A percentile compares a stretch with the other conserved stretches of the same genome.
Conservation (phyloP, 2,113 vertebrate species). For the Arvicanthis niloticus region DNA sequence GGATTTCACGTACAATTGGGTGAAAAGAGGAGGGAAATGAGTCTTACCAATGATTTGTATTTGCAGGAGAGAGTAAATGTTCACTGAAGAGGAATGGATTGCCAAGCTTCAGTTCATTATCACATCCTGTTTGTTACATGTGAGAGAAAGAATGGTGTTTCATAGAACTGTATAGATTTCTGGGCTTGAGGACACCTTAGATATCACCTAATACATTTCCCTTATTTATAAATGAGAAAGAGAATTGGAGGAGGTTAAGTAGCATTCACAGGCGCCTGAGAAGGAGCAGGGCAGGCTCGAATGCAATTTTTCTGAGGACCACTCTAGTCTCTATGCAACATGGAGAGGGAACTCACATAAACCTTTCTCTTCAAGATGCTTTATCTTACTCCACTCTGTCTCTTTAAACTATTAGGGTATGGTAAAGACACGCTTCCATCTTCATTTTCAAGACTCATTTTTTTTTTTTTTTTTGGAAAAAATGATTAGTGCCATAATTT, state of each 20-base stretch:
- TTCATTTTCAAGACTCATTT: slow-evolving; percentile 35
- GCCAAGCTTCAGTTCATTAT: not conserved
- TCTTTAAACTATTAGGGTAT: not conserved
- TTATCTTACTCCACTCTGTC: not conserved
- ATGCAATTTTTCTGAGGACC: slow-evolving; percentile 33
- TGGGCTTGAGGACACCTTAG: slow-evolving; percentile 19
- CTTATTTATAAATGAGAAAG: slow-evolving; percentile 68
- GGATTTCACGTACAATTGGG: not conserved
- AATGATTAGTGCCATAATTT: not conserved
- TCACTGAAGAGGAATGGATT: slow-evolving; percentile 10
- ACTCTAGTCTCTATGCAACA: rapidly evolving
- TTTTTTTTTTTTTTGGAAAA: slow-evolving; percentile 34
- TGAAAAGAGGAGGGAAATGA: not conserved
- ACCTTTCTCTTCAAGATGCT: not conserved
- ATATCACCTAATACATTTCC: slow-evolving; percentile 56
- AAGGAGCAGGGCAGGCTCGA: not conserved
- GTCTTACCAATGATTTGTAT: not conserved
- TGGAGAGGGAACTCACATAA: rapidly evolving
- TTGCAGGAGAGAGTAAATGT: not conserved
- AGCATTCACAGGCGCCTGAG: not conserved
- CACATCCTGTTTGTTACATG: slow-evolving; percentile 14
- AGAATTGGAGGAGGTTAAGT: slow-evolving; percentile 55
- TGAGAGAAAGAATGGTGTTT: slow-evolving; percentile 30
- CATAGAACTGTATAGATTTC: slow-evolving; percentile 45
- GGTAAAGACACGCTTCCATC: not conserved